Evolutionary conservation across 2,113 vertebrate genomes (phyloP).

Genomic region (Gambusia affinis): DNA sequence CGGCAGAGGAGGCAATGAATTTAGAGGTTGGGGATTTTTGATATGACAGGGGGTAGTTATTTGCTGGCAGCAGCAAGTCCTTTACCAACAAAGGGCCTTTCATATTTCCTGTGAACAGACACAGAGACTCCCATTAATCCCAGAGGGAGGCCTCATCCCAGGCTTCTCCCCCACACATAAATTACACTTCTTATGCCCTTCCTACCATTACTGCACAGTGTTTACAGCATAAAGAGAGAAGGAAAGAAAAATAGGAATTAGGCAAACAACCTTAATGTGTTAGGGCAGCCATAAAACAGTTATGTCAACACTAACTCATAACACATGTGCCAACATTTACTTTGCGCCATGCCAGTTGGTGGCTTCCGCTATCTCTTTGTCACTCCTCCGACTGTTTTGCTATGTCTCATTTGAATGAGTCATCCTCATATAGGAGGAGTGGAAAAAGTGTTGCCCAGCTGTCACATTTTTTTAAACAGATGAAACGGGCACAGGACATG

Average conservation of each 20-base stretch:
- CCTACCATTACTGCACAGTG: conserved; percentile 67
- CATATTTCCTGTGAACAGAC: conserved; percentile 80
- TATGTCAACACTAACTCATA: conserved; percentile 72
- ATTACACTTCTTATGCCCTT: conserved; percentile 73
- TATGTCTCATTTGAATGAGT: conserved; percentile 37
- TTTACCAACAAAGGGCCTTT: conserved; percentile 80
- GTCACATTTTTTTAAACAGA: conserved; percentile 66
- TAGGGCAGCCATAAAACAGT: conserved; percentile 70
- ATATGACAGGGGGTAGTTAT: conserved; percentile 78
- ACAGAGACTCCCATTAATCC: conserved; percentile 79
- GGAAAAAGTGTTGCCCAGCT: conserved; percentile 72
- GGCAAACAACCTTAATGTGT: conserved; percentile 75
- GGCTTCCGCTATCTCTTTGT: conserved; percentile 23
- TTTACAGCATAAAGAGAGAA: conserved; percentile 63
- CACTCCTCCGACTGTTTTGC: conserved; percentile 28
- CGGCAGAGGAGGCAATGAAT: conserved; percentile 73
- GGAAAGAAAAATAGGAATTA: conserved; percentile 65
- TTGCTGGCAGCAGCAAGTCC: conserved; percentile 74
- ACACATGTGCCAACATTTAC: conserved; percentile 80
- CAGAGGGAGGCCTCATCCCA: conserved; percentile 71
- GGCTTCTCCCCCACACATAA: conserved; percentile 76
- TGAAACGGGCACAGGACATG: conserved; percentile 63
- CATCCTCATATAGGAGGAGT: conserved; percentile 43
- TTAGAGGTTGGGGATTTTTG: conserved; percentile 74
- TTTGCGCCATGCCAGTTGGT: conserved; percentile 63